Evolutionary conservation across 2,797 vertebrate species (phyloP), one percentile per base, ranked within the genome.

Genomic region (Rhynchonycteris naso): DNA sequence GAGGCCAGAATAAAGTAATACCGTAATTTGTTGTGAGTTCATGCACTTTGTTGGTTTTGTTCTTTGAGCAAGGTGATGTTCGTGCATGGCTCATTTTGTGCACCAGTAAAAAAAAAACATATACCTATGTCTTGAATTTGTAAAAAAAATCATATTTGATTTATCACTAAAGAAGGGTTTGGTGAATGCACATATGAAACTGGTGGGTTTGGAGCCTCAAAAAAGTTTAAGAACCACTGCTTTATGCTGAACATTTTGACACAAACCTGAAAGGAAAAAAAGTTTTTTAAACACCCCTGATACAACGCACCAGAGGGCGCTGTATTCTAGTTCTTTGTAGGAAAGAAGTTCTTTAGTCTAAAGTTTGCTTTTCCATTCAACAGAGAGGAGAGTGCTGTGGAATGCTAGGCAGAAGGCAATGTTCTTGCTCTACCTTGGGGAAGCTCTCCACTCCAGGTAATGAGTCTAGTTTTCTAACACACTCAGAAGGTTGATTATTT

Each of bases 281-380:
- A 79, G 87, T 81, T 43, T 5, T 7, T 43, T 43, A 43, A 43
- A 75, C 10, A 19, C 1, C 6, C 18, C 30, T 85, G 3, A 54
- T 21, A 5, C 26, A 58, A 13, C 75, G n/a, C 96, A 95, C 90
- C 72, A 96, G 96, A 86, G 94, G 97, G 96, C 94, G 83, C 94
- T 84, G 16, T 88, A 22, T 79, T 85, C 91, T 69, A 76, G 26
- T 30, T 76, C 59, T 95, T 96, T 21, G 43, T 63, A 30, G 65
- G 81, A 80, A 63, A 78, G 26, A 54, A 54, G 16, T 72, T 71
- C 28, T 71, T 59, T 9, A 22, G 38, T 86, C 63, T 63, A 12
- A 59, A 94, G 52, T 72, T 50, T 59, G 54, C 21, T 19, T 82
- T 87, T 93, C 47, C 12, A 0, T 61, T 58, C 43, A 78, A 59